Evolutionary conservation across 2,888 invertebrate species (phyloP).

Genomic region (Ephialtes manifestator): DNA sequence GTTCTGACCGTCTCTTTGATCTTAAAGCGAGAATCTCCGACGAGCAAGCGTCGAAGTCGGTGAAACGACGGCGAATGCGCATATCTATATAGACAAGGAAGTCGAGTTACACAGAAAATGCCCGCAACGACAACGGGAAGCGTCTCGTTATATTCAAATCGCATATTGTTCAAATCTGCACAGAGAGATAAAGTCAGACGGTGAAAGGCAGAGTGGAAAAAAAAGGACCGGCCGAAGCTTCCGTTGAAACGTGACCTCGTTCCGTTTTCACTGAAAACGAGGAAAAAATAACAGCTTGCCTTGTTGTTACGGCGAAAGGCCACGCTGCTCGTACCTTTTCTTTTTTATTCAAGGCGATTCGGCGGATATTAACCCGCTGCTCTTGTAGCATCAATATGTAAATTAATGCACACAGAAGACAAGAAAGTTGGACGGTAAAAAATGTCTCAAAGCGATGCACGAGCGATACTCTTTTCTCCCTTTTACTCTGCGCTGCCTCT

Average conservation of each 20-base stretch:
- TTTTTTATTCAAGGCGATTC: conserved; percentile 5
- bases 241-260: conserved; percentile 14
- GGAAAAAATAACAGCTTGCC: not conserved
- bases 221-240: not conserved
- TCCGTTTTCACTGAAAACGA: conserved; percentile 17
- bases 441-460: conserved; percentile 15
- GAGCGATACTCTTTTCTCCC: not conserved
- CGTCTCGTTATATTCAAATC: conserved; percentile 67
- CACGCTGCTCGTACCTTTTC: not conserved
- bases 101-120: conserved; percentile 21
- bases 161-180: conserved; percentile 59
- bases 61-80: not conserved
- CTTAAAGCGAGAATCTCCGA: conserved; percentile 65
- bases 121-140: conserved; percentile 44
- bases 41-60: not conserved
- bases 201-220: not conserved
- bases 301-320: not conserved
- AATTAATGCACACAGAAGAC: conserved; percentile 15
- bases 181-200: not conserved
- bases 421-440: not conserved
- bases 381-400: conserved; percentile 21
- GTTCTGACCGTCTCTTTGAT: conserved; percentile 52
- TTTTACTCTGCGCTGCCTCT: not conserved
- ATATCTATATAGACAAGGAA: conserved; percentile 16
- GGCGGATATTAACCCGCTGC: conserved; percentile 18